phyloP scores from a whole-genome alignment of 1,140 invertebrate species.

The Bombus confusus region DNA sequence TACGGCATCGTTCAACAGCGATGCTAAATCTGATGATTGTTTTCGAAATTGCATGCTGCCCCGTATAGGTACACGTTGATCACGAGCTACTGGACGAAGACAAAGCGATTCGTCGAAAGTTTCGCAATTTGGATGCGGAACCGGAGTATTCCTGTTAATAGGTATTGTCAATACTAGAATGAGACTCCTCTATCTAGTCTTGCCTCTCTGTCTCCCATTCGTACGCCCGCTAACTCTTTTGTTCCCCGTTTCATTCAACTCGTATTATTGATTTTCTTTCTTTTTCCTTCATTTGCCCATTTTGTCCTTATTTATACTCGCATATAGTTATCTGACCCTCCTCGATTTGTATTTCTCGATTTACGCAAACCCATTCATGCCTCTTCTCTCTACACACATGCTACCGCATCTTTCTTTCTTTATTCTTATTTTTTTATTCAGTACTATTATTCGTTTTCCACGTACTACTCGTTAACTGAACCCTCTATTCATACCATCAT shows the following conservation, averaged over 20 bases:
- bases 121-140: constrained; percentile 62
- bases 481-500: no score
- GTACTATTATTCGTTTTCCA: not conserved
- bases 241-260: not conserved
- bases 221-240: not conserved
- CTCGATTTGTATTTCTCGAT: not conserved
- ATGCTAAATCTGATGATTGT: constrained; percentile 51
- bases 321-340: not conserved
- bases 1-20: constrained; percentile 31
- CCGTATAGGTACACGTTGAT: constrained; percentile 25
- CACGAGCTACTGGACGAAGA: constrained; percentile 17
- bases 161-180: constrained; percentile 55
- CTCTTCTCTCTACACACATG: not conserved
- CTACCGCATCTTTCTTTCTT: not conserved
- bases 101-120: constrained; percentile 50
- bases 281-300: not conserved
- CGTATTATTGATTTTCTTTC: not conserved
- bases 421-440: not conserved
- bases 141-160: constrained; percentile 56
- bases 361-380: not conserved
- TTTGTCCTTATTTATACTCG: not conserved
- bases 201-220: not conserved
- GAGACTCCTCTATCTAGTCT: constrained; percentile 38
- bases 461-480: no score
- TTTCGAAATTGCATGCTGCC: constrained; percentile 54